These are phyloP conservation scores for Intellagama lesueurii DNA, from an alignment of 2,797 vertebrate species.

Conservation along the genomic window DNA sequence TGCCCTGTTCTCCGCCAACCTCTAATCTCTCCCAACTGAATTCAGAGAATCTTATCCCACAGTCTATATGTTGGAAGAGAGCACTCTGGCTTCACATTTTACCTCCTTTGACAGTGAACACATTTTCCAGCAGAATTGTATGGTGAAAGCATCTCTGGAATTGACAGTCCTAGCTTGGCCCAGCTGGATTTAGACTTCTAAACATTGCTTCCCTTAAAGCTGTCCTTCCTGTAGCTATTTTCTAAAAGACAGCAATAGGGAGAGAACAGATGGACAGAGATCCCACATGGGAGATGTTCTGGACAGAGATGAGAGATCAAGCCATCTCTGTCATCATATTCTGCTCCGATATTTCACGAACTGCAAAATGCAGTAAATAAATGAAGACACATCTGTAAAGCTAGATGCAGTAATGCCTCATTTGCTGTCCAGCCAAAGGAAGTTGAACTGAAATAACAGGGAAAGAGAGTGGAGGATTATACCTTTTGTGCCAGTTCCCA, in stretches of 20 bases:
- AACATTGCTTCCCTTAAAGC: too few species aligned
- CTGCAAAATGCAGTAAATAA: slow-evolving; percentile 19
- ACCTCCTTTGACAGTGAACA: too few species aligned
- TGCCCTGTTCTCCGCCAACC: too few species aligned
- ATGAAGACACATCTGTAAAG: slow-evolving; percentile 29
- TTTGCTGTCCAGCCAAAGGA: background rate
- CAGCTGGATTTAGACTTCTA: too few species aligned
- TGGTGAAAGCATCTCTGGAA: too few species aligned
- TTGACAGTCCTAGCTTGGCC: too few species aligned
- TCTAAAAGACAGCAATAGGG: background rate
- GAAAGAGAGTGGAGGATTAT: slow-evolving; percentile 10
- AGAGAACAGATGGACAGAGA: background rate
- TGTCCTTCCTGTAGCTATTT: background rate
- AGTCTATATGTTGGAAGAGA: too few species aligned
- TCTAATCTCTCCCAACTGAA: too few species aligned
- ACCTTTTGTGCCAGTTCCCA: background rate
- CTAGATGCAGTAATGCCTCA: slow-evolving; percentile 13
- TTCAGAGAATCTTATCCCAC: too few species aligned
- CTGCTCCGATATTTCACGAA: background rate
- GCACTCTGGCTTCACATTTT: too few species aligned
- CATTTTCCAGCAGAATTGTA: too few species aligned
- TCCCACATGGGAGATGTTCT: too few species aligned
- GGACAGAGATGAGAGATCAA: background rate
- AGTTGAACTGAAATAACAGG: background rate
- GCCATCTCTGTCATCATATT: background rate